A percentile compares a stretch with the other conserved stretches of the same genome.
Conservation (phyloP, 2,113 vertebrate genomes). For the Lonchura striata region DNA sequence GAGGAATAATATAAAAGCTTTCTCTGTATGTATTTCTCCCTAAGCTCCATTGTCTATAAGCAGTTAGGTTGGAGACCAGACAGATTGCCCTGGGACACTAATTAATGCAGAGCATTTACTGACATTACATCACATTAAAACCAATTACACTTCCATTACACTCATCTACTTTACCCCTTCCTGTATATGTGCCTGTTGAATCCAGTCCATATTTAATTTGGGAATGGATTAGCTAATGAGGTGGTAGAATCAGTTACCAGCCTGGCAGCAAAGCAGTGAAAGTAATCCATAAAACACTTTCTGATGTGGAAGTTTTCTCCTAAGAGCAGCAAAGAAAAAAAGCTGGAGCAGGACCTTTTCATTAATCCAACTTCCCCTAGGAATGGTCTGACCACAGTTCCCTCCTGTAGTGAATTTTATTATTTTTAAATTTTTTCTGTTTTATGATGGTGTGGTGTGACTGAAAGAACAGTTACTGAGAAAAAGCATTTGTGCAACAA, state of each 20-base stretch:
- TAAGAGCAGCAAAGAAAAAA: neutral
- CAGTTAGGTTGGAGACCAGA: neutral
- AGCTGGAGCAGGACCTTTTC: neutral
- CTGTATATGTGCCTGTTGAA: neutral
- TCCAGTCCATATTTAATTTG: constrained; percentile 19
- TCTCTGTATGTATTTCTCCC: neutral
- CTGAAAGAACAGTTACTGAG: neutral
- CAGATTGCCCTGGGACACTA: neutral
- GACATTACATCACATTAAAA: constrained; percentile 8
- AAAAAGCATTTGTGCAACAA: neutral
- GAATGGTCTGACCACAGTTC: neutral
- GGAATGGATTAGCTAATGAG: constrained; percentile 34
- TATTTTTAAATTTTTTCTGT: neutral
- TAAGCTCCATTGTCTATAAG: neutral
- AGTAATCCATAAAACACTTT: neutral
- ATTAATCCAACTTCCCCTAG: neutral
- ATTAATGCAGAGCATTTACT: neutral
- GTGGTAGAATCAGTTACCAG: constrained; percentile 19
- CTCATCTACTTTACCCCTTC: neutral
- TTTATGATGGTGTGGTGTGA: neutral
- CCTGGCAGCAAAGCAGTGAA: neutral
- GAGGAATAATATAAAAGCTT: neutral
- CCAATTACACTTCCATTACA: constrained; percentile 7
- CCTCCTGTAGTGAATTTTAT: neutral
- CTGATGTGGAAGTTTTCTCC: neutral